Evolutionary conservation across 2,797 vertebrate species (phyloP), one percentile per base, ranked within the genome.

Genomic region (Enteromius unitaeniatus): DNA sequence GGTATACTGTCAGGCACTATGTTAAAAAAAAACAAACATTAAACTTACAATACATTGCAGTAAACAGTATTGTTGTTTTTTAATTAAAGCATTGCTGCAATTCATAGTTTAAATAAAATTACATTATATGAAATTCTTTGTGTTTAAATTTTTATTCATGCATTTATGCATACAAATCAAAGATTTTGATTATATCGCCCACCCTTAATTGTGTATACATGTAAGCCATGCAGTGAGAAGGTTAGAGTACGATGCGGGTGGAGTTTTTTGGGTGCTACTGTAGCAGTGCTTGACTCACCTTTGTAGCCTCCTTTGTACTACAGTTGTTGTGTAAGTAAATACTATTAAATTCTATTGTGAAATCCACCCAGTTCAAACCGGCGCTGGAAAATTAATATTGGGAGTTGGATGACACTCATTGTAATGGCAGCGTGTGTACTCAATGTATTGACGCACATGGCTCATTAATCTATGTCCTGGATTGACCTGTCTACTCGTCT

Each of bases 381-480:
- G 81, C 21, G 31, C 42, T 68, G 45, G 79, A 73, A 81, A 81
- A 73, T 60, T 45, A 81, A 81, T 81, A 81, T 73, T 49, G 42
- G 42, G 55, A 73, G 55, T 74, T 26, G 69, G 42, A 72, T 81
- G 79, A 74, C 42, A 51, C 69, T 73, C 55, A 81, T 81, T 73
- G 68, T 73, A n/a, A 81, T n/a, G 53, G 53, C 68, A 34, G 62
- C 47, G 49, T 42, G 62, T 40, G 79, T 60, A 47, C 45, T 84
- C 42, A 40, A 49, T 76, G 65, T 69, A 60, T 49, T 85, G 79
- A 82, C 47, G 45, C 79, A 82, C 45, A 64, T 47, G 60, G 14
- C 58, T 83, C 81, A 78, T 64, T 86, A 82, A 82, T 82, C 67
- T 68, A 23, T 79, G 85, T 74, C 69, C 75, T 26, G 7, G 62